phyloP scores from a whole-genome alignment of 2,113 vertebrate species.

The Oreotragus oreotragus region DNA sequence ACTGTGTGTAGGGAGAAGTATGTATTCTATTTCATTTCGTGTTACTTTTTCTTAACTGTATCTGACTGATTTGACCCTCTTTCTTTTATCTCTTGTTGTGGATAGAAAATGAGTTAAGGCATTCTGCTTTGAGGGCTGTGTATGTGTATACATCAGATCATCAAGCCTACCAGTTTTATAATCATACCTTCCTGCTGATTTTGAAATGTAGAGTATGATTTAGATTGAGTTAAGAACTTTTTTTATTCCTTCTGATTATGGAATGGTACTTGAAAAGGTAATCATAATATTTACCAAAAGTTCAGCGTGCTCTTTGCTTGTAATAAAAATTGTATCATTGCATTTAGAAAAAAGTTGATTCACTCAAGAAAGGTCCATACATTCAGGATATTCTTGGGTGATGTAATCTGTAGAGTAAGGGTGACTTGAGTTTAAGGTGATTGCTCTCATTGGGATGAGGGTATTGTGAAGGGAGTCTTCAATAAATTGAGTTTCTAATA shows the following conservation, averaged over 20 bases:
- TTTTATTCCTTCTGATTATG: conserved; percentile 1
- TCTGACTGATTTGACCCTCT: neutral
- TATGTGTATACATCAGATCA: neutral
- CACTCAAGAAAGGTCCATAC: neutral
- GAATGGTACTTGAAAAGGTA: neutral
- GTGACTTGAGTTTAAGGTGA: neutral
- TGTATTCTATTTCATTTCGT: neutral
- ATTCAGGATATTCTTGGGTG: neutral
- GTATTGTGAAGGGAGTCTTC: neutral
- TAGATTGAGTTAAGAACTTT: neutral
- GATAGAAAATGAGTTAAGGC: neutral
- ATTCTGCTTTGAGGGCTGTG: neutral
- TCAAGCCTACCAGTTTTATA: neutral
- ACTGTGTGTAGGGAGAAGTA: neutral
- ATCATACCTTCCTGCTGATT: neutral
- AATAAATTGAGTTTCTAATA: neutral
- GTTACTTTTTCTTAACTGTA: neutral
- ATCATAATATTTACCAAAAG: neutral
- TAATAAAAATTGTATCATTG: neutral
- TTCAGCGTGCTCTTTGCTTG: neutral
- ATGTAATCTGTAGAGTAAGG: neutral
- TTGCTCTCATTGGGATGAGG: neutral
- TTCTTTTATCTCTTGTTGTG: neutral
- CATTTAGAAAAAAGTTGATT: neutral
- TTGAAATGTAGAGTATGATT: neutral